Percentiles rank a stretch among this genome's conserved stretches.
Conservation (phyloP, 1,140 invertebrate genomes). For the Trachymyrmex septentrionalis region DNA sequence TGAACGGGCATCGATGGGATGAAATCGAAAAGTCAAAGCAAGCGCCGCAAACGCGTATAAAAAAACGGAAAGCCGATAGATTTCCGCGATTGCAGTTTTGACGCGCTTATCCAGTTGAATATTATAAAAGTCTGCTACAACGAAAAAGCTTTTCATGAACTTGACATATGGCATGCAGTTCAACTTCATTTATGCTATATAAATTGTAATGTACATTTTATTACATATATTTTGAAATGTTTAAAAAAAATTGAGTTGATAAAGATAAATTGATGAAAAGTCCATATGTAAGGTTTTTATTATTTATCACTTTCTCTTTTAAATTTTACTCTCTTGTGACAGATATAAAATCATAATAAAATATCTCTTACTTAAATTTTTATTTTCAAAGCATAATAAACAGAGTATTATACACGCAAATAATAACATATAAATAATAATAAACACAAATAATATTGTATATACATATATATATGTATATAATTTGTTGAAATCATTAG, state of each 20-base stretch:
- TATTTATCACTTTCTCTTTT: constrained; percentile 5
- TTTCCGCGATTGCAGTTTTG: constrained; percentile 58
- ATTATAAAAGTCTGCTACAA: constrained; percentile 51
- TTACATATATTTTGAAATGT: background rate
- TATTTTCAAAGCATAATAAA: background rate
- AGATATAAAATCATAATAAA: background rate
- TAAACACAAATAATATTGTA: background rate
- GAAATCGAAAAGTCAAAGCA: constrained; percentile 71
- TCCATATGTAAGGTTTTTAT: background rate
- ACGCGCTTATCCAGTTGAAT: constrained; percentile 27
- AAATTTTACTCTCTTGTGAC: background rate
- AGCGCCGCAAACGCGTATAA: constrained; percentile 41
- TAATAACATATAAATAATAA: background rate
- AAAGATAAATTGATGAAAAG: constrained; percentile 8
- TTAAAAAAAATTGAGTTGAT: background rate
- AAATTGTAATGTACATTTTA: background rate
- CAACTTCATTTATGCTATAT: constrained; percentile 28
- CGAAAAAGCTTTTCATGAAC: constrained; percentile 24
- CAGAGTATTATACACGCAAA: background rate
- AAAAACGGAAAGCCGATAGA: constrained; percentile 65
- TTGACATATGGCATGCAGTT: background rate
- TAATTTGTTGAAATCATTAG: too few relatives aligned
- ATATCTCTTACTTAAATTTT: background rate
- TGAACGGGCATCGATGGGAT: constrained; percentile 55
- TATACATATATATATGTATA: too few relatives aligned